Base-by-base conservation (phyloP, 2,888 invertebrate species). In the Oscheius onirici region DNA sequence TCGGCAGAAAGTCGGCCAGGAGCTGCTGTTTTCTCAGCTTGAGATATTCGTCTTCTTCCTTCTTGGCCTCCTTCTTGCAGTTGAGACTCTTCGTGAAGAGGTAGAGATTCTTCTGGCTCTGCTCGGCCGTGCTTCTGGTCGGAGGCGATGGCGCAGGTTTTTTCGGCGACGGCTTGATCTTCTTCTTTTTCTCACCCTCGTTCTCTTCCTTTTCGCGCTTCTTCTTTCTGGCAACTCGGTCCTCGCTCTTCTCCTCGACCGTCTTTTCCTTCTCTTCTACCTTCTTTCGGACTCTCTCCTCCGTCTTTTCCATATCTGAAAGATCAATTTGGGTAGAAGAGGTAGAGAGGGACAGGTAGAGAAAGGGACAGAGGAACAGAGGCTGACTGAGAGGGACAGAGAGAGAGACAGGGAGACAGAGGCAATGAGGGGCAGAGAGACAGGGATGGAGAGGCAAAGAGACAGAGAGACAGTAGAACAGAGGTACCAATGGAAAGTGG, bases 31-130 rank as follows among this genome's bases (percentile, higher is more conserved):
- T 46, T 1, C 63, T 17, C 10, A 63, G 13, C 46, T 63, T 63
- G 1, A 63, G 49, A 24, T 49, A 63, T 34, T 68, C 57, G 13
- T 54, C 26, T 26, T 68, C 68, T 28, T 49, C 55, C 28, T 57
- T 44, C 17, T 69, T 52, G 13, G 44, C 65, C 65, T 55, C 34
- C 15, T 63, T 61, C 46, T 24, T 58, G 41, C 10, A 15, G n/a
- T 17, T 58, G 44, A 63, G 54, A 66, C 43, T 66, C 70, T 70
- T 55, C 70, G 49, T 69, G 54, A 61, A 49, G 61, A 68, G 60
- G 41, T 60, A 3, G 11, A 34, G 26, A 13, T 60, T 22, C 34
- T 15, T 60, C 44, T 43, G 17, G 15, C 60, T 60, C 60, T 57
- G 17, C 28, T 24, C 15, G 13, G 24, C 10, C 15, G 22, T 57